A percentile compares a stretch with the other conserved stretches of the same genome.
These are phyloP conservation scores for Harpalus rubripes DNA, from an alignment of 2,888 invertebrate species.

Conservation along the genomic window DNA sequence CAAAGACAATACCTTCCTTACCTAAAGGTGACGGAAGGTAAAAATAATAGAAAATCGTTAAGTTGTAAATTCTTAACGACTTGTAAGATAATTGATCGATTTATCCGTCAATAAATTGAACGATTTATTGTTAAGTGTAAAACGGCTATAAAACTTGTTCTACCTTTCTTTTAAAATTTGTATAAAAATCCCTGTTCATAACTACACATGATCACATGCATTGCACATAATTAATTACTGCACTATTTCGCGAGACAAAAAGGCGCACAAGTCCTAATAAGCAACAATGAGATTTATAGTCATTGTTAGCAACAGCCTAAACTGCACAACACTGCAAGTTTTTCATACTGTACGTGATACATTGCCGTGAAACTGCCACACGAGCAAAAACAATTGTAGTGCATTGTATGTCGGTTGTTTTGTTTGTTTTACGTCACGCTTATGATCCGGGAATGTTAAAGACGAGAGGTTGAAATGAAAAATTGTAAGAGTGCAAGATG, in stretches of 20 bases:
- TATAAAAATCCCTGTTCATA: not conserved
- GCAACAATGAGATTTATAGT: conserved; percentile 40
- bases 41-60: too few relatives aligned
- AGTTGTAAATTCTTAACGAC: too few relatives aligned
- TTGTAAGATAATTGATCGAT: too few relatives aligned
- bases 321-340: conserved; percentile 25
- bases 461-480: not conserved
- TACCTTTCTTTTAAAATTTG: not conserved
- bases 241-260: not conserved
- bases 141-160: not conserved
- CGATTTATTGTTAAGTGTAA: too few relatives aligned
- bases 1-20: too few relatives aligned
- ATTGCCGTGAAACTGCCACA: conserved; percentile 14
- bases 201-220: not conserved
- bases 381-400: conserved; percentile 41
- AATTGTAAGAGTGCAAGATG: not conserved
- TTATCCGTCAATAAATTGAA: too few relatives aligned
- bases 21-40: too few relatives aligned
- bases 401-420: conserved; percentile 10
- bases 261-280: conserved; percentile 1
- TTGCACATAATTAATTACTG: conserved; percentile 8
- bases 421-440: conserved; percentile 14
- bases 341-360: conserved; percentile 23
- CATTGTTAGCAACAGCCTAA: conserved; percentile 13
- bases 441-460: conserved; percentile 20